These are phyloP conservation scores for Gymnorhina tibicen DNA, from an alignment of 2,113 vertebrate species.

Conservation along the genomic window DNA sequence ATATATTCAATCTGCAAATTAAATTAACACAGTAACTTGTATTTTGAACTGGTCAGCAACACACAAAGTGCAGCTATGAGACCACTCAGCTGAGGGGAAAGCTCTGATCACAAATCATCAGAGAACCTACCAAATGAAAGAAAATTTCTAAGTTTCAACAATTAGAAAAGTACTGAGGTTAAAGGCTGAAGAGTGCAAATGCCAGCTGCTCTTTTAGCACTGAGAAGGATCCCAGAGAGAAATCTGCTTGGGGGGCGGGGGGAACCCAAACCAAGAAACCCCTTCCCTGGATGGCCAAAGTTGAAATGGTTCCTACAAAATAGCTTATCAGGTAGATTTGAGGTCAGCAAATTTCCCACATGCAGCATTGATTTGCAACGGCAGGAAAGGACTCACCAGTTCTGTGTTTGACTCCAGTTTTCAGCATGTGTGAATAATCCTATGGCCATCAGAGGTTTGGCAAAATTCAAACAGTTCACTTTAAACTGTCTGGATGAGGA, in stretches of 20 bases:
- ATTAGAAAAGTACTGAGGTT: not conserved
- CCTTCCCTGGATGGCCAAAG: not conserved
- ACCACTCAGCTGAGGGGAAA: not conserved
- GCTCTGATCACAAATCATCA: not conserved
- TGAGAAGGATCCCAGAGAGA: not conserved
- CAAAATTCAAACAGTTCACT: not conserved
- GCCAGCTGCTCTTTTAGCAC: not conserved
- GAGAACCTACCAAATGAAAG: not conserved
- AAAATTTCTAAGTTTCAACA: not conserved
- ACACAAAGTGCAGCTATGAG: not conserved
- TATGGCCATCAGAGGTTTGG: not conserved
- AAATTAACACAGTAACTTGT: not conserved
- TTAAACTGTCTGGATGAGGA: not conserved
- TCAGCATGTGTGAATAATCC: not conserved
- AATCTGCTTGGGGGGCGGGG: not conserved
- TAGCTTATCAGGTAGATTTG: not conserved
- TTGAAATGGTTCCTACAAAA: not conserved
- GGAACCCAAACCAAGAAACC: fast-evolving
- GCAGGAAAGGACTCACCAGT: not conserved
- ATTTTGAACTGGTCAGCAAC: not conserved
- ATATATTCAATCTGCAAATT: not conserved
- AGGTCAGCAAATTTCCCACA: not conserved
- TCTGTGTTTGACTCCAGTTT: not conserved
- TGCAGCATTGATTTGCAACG: not conserved
- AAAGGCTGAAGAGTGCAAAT: not conserved